Percentiles rank a stretch among this genome's conserved stretches.
These are phyloP conservation scores for Platycheirus rosarum DNA, from an alignment of 2,888 invertebrate genomes.

Conservation along the genomic window DNA sequence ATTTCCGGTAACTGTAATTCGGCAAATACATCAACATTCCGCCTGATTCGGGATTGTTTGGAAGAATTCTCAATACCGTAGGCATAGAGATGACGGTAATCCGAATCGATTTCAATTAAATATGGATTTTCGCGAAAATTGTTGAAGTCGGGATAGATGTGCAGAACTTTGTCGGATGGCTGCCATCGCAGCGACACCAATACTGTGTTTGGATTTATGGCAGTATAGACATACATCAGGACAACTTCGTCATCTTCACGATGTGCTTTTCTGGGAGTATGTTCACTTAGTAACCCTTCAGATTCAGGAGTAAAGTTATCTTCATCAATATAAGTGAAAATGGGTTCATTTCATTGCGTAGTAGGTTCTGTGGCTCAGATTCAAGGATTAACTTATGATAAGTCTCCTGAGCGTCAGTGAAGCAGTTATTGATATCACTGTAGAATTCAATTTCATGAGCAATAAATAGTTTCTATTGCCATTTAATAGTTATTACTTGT, in stretches of 20 bases:
- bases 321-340: slow-evolving; percentile 85
- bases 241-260: slow-evolving; percentile 73
- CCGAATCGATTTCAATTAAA: slow-evolving; percentile 84
- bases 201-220: slow-evolving; percentile 82
- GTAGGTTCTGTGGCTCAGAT: slow-evolving; percentile 76
- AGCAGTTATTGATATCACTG: slow-evolving; percentile 85
- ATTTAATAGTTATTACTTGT: slow-evolving; percentile 83
- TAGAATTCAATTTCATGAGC: slow-evolving; percentile 85
- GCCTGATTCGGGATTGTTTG: slow-evolving; percentile 75
- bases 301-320: slow-evolving; percentile 84
- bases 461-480: slow-evolving; percentile 90
- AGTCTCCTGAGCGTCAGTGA: slow-evolving; percentile 85
- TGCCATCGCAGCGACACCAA: slow-evolving; percentile 78
- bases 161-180: slow-evolving; percentile 76
- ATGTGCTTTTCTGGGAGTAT: too few relatives aligned
- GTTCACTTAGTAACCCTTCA: too few relatives aligned
- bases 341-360: slow-evolving; percentile 74
- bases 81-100: slow-evolving; percentile 85
- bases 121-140: slow-evolving; percentile 83
- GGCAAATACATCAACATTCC: slow-evolving; percentile 10
- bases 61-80: slow-evolving; percentile 87
- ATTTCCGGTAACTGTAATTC: slow-evolving; percentile 67
- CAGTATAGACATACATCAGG: slow-evolving; percentile 83
- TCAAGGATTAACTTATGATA: slow-evolving; percentile 83
- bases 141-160: slow-evolving; percentile 81